These are phyloP conservation scores for Alcedo atthis DNA, from an alignment of 2,797 vertebrate genomes.

Conservation along the genomic window DNA sequence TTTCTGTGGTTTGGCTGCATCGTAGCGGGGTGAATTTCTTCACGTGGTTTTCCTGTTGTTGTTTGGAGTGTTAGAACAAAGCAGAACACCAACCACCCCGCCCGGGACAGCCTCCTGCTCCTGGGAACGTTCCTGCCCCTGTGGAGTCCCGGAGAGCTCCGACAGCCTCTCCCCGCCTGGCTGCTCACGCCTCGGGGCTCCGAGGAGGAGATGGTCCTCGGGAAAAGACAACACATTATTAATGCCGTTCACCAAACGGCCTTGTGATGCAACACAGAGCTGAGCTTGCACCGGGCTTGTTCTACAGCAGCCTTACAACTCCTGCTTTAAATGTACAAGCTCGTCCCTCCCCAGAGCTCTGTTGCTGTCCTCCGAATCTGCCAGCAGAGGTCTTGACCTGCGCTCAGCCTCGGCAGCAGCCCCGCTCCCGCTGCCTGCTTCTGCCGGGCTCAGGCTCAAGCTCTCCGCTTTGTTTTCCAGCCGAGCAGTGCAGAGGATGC, in stretches of 20 bases:
- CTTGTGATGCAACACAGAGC: neutral
- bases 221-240: neutral
- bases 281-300: neutral
- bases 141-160: fast-evolving
- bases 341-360: neutral
- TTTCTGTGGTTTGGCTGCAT: neutral
- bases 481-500: neutral
- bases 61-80: neutral
- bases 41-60: neutral
- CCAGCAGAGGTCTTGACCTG: neutral
- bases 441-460: neutral
- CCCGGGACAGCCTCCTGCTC: neutral
- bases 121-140: neutral
- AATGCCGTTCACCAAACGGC: neutral
- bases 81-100: neutral
- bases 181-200: neutral
- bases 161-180: neutral
- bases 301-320: neutral
- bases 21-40: neutral
- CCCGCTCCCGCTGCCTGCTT: neutral
- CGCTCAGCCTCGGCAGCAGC: neutral
- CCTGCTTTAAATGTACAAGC: neutral
- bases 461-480: neutral
- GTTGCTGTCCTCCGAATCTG: neutral
- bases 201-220: neutral